These are phyloP conservation scores for Rattus rattus DNA, from an alignment of 2,113 vertebrate genomes.

Conservation along the genomic window DNA sequence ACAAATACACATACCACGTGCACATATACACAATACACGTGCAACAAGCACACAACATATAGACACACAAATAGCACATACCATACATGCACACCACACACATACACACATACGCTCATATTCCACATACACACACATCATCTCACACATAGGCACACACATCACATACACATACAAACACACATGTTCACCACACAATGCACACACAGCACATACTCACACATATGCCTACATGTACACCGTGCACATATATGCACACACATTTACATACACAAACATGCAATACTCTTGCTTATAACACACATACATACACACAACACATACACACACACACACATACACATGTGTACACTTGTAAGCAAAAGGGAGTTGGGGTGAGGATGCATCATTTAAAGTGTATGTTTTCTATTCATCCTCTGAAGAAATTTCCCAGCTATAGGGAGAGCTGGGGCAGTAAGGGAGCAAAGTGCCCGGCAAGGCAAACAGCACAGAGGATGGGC, in stretches of 20 bases:
- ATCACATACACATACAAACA: not conserved
- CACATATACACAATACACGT: not conserved
- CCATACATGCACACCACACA: not conserved
- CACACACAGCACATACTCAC: not conserved
- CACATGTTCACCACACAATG: not conserved
- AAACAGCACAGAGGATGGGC: not conserved
- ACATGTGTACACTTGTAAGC: too few relatives aligned
- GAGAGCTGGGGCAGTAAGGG: rapidly evolving
- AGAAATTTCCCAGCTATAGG: not conserved
- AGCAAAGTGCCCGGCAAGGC: not conserved
- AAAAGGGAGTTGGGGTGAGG: not conserved
- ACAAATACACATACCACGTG: not conserved
- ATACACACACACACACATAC: not conserved
- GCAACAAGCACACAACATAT: rapidly evolving
- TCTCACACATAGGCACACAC: not conserved
- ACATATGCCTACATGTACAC: not conserved
- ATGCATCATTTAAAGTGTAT: not conserved
- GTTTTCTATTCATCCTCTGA: not conserved
- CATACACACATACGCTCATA: not conserved
- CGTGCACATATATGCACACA: not conserved
- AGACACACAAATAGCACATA: not conserved
- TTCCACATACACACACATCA: not conserved
- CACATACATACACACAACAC: not conserved
- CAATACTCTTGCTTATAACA: not conserved
- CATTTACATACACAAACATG: too few relatives aligned